Conservation (phyloP, 2,797 vertebrate species). For the Furcifer pardalis region DNA sequence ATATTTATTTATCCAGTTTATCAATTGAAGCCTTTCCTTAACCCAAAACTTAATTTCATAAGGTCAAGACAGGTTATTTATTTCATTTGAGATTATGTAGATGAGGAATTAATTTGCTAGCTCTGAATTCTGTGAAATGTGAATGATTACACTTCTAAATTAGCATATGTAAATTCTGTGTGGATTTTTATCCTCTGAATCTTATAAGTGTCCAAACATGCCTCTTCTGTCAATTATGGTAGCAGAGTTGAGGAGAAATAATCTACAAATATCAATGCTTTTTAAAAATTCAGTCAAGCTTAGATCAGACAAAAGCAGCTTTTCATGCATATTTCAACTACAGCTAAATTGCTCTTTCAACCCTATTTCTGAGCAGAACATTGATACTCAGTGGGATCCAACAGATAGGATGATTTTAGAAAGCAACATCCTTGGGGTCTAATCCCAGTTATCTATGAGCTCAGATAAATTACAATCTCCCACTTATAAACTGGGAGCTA, state of each 20-base stretch:
- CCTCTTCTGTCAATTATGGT: background rate
- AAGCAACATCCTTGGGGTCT: background rate
- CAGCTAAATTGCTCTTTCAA: background rate
- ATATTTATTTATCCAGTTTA: too few relatives aligned
- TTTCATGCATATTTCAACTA: background rate
- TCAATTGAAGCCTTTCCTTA: too few relatives aligned
- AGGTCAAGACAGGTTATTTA: too few relatives aligned
- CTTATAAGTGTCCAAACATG: background rate
- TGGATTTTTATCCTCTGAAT: background rate
- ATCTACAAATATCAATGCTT: background rate
- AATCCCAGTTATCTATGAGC: background rate
- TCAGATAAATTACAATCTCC: background rate
- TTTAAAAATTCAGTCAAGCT: conserved; percentile 1
- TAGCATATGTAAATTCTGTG: background rate
- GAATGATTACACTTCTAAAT: background rate
- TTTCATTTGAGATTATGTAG: background rate
- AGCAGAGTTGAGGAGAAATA: background rate
- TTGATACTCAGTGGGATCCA: background rate
- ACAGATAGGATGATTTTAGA: background rate
- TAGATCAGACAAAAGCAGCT: background rate
- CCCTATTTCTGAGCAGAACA: background rate
- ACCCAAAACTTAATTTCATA: too few relatives aligned
- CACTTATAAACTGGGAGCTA: background rate
- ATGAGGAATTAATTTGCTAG: background rate
- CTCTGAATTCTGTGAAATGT: background rate